These are phyloP conservation scores for Suncus etruscus DNA, from an alignment of 2,113 vertebrate genomes.

Conservation along the genomic window DNA sequence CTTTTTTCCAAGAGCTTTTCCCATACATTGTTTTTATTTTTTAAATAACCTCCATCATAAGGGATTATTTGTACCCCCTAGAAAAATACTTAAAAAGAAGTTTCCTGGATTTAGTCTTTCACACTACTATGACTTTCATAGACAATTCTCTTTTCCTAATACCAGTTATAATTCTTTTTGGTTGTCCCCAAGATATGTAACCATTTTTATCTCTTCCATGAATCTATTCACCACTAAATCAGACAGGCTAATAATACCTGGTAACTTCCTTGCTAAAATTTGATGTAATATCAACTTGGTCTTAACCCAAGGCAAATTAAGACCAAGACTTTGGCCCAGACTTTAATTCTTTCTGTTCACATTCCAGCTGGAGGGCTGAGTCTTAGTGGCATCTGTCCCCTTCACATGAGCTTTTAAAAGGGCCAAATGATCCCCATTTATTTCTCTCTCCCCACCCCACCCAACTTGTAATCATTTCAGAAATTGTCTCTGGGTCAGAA, in stretches of 20 bases:
- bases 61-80: neutral
- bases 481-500: neutral
- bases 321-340: neutral
- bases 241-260: neutral
- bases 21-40: neutral
- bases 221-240: neutral
- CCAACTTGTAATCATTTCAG: neutral
- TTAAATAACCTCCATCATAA: neutral
- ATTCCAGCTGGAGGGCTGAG: neutral
- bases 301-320: neutral
- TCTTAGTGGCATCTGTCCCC: neutral
- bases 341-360: neutral
- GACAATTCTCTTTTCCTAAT: neutral
- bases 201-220: neutral
- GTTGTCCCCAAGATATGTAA: neutral
- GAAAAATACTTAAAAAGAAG: neutral
- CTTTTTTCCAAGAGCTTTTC: neutral
- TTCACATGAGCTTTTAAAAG: neutral
- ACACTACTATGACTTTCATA: fast-evolving
- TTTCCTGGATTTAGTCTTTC: neutral
- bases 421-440: neutral
- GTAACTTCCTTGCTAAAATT: constrained; percentile 23
- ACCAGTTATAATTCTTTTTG: neutral
- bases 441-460: neutral
- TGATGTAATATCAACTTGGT: neutral